Percentiles rank a stretch among this genome's conserved stretches.
Evolutionary conservation across 2,113 vertebrate species (phyloP).

Genomic region (Gracilinanus agilis): DNA sequence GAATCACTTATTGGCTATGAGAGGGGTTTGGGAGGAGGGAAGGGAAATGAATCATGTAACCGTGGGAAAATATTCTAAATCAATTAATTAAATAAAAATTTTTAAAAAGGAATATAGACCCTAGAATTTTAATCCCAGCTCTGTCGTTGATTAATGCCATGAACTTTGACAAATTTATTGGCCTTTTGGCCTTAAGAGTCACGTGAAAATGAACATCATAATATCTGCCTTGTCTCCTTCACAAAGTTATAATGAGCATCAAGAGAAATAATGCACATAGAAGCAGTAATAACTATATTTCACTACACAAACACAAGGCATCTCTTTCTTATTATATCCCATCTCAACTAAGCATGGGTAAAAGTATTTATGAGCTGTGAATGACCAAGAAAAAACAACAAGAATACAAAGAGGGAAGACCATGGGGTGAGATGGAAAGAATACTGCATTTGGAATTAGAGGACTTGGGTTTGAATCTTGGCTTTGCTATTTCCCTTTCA

Average conservation of each 20-base stretch:
- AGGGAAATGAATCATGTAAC: too few relatives aligned
- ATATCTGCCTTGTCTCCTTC: not conserved
- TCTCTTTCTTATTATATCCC: not conserved
- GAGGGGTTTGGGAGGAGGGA: too few relatives aligned
- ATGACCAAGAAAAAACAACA: not conserved
- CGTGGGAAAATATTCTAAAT: too few relatives aligned
- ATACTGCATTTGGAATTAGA: not conserved
- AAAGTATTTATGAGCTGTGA: not conserved
- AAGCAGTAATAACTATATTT: not conserved
- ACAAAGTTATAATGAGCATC: not conserved
- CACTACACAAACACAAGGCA: not conserved
- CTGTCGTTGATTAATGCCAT: not conserved
- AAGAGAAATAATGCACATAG: not conserved
- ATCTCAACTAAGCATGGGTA: not conserved
- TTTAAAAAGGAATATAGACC: not conserved
- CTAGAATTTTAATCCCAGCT: not conserved
- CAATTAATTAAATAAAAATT: too few relatives aligned
- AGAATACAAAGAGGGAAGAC: not conserved
- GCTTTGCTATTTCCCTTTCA: not conserved
- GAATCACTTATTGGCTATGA: too few relatives aligned
- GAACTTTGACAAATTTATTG: not conserved
- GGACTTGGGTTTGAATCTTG: not conserved
- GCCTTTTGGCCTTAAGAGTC: not conserved
- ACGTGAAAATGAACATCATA: not conserved
- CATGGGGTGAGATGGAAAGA: not conserved